Percentiles rank a stretch among this genome's conserved stretches.
phyloP scores from a whole-genome alignment of 2,113 vertebrate genomes.

The Ailurus styani region DNA sequence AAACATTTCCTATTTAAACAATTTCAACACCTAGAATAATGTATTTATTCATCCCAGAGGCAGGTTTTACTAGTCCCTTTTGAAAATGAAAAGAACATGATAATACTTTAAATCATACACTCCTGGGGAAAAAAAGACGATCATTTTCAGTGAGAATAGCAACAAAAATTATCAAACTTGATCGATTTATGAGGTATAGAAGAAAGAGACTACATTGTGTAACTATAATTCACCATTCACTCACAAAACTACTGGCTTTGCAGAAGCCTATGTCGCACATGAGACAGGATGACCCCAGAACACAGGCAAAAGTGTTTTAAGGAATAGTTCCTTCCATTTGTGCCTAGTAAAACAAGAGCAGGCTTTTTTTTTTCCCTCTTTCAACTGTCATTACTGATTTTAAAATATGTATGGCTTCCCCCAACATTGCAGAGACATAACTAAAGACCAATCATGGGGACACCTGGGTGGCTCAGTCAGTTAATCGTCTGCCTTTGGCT shows the following conservation, averaged over 20 bases:
- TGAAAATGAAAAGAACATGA: neutral
- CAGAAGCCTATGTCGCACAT: neutral
- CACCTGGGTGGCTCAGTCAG: no score
- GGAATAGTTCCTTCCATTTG: neutral
- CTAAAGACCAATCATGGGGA: neutral
- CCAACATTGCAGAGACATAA: neutral
- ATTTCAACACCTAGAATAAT: slow-evolving; percentile 25
- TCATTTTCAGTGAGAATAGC: neutral
- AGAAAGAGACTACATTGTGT: neutral
- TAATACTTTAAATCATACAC: neutral
- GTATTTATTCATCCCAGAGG: slow-evolving; percentile 2
- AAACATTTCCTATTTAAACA: slow-evolving; percentile 36
- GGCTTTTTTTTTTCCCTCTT: neutral
- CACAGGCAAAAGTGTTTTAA: neutral
- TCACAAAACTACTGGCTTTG: neutral
- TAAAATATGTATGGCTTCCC: neutral
- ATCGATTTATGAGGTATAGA: neutral
- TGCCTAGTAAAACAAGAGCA: neutral
- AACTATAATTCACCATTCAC: neutral
- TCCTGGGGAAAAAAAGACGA: neutral
- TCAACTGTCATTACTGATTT: neutral
- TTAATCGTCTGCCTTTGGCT: no score
- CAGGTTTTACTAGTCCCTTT: slow-evolving; percentile 24
- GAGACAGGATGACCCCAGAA: neutral
- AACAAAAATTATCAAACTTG: neutral